Percentiles rank a stretch among this genome's conserved stretches.
phyloP scores from a whole-genome alignment of 2,888 invertebrate genomes.

The Cremastinae sp. region DNA sequence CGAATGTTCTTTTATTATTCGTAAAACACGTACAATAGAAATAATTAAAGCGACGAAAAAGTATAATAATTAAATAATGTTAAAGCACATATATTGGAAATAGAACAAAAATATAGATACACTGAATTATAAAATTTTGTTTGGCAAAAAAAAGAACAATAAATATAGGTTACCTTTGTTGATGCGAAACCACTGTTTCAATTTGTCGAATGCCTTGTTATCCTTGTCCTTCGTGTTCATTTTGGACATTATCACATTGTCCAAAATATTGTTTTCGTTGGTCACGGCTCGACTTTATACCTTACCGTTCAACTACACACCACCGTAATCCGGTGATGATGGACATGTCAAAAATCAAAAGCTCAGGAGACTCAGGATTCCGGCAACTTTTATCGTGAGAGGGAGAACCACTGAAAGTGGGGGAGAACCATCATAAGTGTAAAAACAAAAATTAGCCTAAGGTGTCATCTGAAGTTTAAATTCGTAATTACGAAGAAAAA shows the following conservation, averaged over 20 bases:
- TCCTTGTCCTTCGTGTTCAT: slow-evolving; percentile 87
- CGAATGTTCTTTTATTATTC: too few species aligned
- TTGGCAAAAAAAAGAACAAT: slow-evolving; percentile 4
- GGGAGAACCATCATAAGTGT: not conserved
- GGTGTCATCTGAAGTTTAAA: too few species aligned
- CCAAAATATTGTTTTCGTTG: slow-evolving; percentile 28
- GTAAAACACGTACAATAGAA: too few species aligned
- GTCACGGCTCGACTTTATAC: not conserved
- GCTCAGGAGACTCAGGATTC: slow-evolving; percentile 22
- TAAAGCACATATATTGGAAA: too few species aligned
- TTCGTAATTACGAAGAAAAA: too few species aligned
- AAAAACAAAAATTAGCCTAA: slow-evolving; percentile 42
- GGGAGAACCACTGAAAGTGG: slow-evolving; percentile 26
- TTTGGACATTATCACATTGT: slow-evolving; percentile 76
- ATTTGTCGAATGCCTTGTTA: slow-evolving; percentile 86
- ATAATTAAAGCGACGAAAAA: too few species aligned
- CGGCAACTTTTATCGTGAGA: slow-evolving; percentile 45
- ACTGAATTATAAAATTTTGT: not conserved
- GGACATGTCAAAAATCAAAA: slow-evolving; percentile 60
- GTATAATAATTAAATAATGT: too few species aligned
- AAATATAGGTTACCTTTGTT: slow-evolving; percentile 80
- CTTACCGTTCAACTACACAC: slow-evolving; percentile 29
- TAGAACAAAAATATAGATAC: not conserved
- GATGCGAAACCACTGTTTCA: slow-evolving; percentile 88
- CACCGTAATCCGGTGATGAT: slow-evolving; percentile 53